Evolutionary conservation across 1,140 invertebrate genomes (phyloP).

Genomic region (Acromyrmex heyeri): DNA sequence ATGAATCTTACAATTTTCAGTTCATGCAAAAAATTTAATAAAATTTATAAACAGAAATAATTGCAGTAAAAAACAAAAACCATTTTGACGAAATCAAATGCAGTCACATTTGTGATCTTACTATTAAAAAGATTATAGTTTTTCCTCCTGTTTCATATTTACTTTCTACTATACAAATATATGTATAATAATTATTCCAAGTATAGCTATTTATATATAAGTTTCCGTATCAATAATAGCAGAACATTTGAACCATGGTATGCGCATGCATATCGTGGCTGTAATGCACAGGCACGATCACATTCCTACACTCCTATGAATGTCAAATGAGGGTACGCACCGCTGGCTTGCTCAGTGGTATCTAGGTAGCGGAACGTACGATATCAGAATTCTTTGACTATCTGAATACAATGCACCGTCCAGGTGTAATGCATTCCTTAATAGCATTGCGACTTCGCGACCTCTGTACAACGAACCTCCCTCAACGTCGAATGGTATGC

Average conservation of each 20-base stretch:
- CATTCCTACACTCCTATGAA: conserved; percentile 79
- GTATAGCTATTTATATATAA: conserved; percentile 37
- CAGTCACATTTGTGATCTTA: too few species aligned
- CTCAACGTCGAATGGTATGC: conserved; percentile 15
- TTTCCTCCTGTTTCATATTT: too few species aligned
- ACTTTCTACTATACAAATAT: not conserved
- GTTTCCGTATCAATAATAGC: not conserved
- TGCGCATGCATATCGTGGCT: conserved; percentile 70
- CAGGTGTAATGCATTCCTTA: conserved; percentile 80
- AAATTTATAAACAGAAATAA: too few species aligned
- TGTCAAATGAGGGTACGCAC: conserved; percentile 80
- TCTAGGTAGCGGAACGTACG: conserved; percentile 66
- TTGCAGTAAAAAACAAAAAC: too few species aligned
- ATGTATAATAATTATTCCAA: conserved; percentile 9
- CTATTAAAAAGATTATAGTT: too few species aligned
- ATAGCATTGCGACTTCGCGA: conserved; percentile 76
- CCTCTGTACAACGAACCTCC: conserved; percentile 55
- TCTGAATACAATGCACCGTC: conserved; percentile 84
- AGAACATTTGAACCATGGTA: conserved; percentile 27
- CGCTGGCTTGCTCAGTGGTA: conserved; percentile 70
- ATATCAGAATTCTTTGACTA: conserved; percentile 68
- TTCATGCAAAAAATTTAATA: too few species aligned
- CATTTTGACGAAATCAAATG: too few species aligned
- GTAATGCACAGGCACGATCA: conserved; percentile 71
- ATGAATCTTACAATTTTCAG: too few species aligned